Base-by-base conservation (phyloP, 2,888 invertebrate genomes). In the Melanophora roralis region DNA sequence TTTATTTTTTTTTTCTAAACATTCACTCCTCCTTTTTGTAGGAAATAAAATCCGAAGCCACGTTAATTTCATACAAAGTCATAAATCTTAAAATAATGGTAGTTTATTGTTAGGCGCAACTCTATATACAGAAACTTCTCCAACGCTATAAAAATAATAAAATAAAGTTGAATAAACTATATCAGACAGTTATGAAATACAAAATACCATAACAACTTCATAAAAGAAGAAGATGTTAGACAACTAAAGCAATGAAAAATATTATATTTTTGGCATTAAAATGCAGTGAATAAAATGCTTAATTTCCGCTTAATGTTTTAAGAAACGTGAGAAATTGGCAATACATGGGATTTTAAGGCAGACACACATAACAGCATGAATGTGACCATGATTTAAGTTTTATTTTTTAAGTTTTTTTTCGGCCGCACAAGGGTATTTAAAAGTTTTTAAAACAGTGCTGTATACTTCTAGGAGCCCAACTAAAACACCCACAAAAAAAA, bases 231-330 rank as follows among this genome's bases (percentile, higher is more conserved):
- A 12, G 11, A 12, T 47, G 36, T 23, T 32, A 12, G 2, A 45
- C n/a, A n/a, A 27, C 27, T n/a, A n/a, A n/a, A n/a, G n/a, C n/a
- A n/a, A 0, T 32, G 12, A 27, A n/a, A 60, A 8, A 51, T 45
- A 55, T 12, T 12, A 62, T 12, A 6, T 7, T 27, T 43, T 72
- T 60, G 77, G 65, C 72, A 67, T 60, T 72, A 60, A 67, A 78
- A 65, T 53, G 59, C 60, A 72, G 9, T 43, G 65, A 71, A 36
- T 51, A 12, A 71, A 65, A 72, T 60, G 53, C 47, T 78, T 72
- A 78, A 78, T 73, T 78, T 73, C 67, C 78, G 67, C 38, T 78
- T 67, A 78, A 59, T 73, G 38, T 73, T 45, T 38, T 53, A 16
- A 40, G 51, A 60, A 67, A 78, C 78, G 78, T 78, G 78, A 67